Conservation (phyloP, 1,140 invertebrate genomes). For the Cyphomyrmex costatus region DNA sequence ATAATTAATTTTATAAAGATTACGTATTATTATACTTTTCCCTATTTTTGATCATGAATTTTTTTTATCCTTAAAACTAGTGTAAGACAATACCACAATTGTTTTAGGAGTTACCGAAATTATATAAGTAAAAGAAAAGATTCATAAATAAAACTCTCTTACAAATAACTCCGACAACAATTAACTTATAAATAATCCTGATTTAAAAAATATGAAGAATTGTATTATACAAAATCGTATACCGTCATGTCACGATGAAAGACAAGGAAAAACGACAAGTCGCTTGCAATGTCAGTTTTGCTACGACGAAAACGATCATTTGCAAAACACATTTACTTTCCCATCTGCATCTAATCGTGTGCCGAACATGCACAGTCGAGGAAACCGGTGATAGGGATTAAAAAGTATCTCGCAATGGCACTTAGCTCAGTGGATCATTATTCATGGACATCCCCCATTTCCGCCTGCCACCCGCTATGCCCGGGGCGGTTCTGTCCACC, state of each 20-base stretch:
- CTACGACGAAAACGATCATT: not conserved
- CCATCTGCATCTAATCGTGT: not conserved
- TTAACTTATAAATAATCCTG: too few relatives aligned
- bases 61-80: slow-evolving; percentile 2
- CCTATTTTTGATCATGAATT: slow-evolving; percentile 7
- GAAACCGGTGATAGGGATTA: slow-evolving; percentile 32
- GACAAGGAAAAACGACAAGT: not conserved
- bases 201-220: slow-evolving; percentile 3
- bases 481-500: not conserved
- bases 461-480: not conserved
- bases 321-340: not conserved
- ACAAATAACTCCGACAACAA: slow-evolving; percentile 4
- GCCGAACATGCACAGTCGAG: not conserved
- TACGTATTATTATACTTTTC: not conserved
- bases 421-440: slow-evolving; percentile 59
- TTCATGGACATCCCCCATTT: slow-evolving; percentile 55
- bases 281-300: not conserved
- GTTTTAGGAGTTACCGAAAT: not conserved
- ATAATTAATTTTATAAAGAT: not conserved
- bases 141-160: not conserved
- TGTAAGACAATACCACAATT: not conserved
- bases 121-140: not conserved
- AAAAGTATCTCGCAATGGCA: slow-evolving; percentile 52
- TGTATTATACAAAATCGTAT: not conserved
- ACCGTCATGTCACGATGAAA: not conserved